A percentile compares a stretch with the other conserved stretches of the same genome.
These are phyloP conservation scores for Colletes latitarsis DNA, from an alignment of 1,140 invertebrate genomes.

Conservation along the genomic window DNA sequence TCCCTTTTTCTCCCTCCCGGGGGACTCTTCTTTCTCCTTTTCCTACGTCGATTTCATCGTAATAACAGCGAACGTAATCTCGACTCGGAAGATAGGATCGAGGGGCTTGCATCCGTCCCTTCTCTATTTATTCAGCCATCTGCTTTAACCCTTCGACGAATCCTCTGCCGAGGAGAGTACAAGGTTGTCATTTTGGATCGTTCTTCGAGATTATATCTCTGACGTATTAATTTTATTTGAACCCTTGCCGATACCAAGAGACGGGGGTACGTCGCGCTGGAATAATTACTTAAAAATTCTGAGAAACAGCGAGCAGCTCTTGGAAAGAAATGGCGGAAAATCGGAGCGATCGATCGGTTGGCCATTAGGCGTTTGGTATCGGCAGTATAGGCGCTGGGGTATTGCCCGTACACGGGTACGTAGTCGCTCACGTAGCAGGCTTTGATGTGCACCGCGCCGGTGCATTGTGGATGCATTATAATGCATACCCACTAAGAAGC, in stretches of 20 bases:
- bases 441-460: conserved; percentile 76
- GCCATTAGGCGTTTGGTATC: conserved; percentile 55
- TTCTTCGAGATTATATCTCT: no score
- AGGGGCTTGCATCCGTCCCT: background rate
- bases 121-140: conserved; percentile 12
- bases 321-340: no score
- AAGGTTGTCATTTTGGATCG: no score
- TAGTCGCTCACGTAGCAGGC: conserved; percentile 72
- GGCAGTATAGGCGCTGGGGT: conserved; percentile 41
- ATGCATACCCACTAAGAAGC: conserved; percentile 68
- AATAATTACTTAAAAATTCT: no score
- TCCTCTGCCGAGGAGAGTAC: no score
- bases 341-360: conserved; percentile 40
- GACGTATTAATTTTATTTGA: no score
- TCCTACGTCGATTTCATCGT: conserved; percentile 25
- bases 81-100: conserved; percentile 15
- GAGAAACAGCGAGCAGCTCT: no score
- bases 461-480: conserved; percentile 77
- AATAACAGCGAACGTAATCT: conserved; percentile 41
- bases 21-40: no score
- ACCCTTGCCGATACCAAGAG: no score
- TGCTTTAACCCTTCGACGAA: no score
- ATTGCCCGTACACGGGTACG: conserved; percentile 53
- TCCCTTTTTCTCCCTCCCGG: background rate
- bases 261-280: no score